A percentile compares a stretch with the other conserved stretches of the same genome.
Conservation (phyloP, 2,797 vertebrate species). For the Pseudochirops corinnae region DNA sequence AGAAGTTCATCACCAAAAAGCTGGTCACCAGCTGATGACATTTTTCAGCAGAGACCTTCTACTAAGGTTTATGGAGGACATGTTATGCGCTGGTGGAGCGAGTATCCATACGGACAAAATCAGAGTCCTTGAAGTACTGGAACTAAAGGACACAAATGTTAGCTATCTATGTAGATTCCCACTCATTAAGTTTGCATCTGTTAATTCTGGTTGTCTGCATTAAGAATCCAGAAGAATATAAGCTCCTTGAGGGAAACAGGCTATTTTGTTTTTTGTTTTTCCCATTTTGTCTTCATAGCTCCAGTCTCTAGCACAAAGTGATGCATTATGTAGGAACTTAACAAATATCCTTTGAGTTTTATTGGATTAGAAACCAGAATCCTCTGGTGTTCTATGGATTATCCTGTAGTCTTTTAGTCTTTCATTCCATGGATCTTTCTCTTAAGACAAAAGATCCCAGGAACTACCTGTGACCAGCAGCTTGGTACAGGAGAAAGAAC, state of each 20-base stretch:
- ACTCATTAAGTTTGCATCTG: not conserved
- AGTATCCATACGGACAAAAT: not conserved
- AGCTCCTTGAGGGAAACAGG: not conserved
- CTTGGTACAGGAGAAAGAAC: not conserved
- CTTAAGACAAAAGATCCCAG: not conserved
- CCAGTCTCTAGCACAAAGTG: not conserved
- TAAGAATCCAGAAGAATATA: not conserved
- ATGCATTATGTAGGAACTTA: not conserved
- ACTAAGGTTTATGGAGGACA: not conserved
- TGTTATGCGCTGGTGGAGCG: not conserved
- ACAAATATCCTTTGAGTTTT: not conserved
- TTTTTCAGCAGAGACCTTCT: not conserved
- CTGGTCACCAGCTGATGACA: not conserved
- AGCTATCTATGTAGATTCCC: not conserved
- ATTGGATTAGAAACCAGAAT: no score
- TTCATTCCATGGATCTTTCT: not conserved
- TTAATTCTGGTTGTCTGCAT: not conserved
- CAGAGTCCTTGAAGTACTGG: not conserved
- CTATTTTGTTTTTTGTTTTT: not conserved
- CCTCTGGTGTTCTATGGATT: not conserved
- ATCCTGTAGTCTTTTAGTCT: not conserved
- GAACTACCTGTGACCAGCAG: not conserved
- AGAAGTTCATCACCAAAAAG: not conserved
- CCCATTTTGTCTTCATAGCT: not conserved
- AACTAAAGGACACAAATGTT: not conserved